Evolutionary conservation across 2,113 vertebrate genomes (phyloP).

Genomic region (Atractosteus spatula): DNA sequence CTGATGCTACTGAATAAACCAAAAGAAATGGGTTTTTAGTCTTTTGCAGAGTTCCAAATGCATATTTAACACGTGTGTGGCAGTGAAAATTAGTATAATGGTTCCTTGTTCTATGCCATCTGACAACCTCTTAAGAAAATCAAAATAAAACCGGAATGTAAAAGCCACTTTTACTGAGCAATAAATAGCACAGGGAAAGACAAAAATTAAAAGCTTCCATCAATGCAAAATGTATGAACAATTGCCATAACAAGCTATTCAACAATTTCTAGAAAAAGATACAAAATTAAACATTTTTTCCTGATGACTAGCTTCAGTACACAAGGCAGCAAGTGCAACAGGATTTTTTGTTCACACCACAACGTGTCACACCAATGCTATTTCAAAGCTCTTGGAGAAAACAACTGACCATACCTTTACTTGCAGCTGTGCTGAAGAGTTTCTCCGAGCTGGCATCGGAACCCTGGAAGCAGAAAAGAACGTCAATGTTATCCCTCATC

Average conservation of each 20-base stretch:
- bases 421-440: conserved; percentile 88
- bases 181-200: too few relatives aligned
- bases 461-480: conserved; percentile 73
- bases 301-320: not conserved
- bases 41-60: conserved; percentile 22
- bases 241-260: too few relatives aligned
- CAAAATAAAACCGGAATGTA: not conserved
- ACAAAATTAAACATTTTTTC: not conserved
- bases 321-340: not conserved
- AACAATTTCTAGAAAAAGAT: too few relatives aligned
- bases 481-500: conserved; percentile 8
- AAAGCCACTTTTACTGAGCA: not conserved
- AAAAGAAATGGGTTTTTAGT: conserved; percentile 29
- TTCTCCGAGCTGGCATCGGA: conserved; percentile 94
- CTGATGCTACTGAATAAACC: conserved; percentile 31
- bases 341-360: not conserved
- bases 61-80: conserved; percentile 27
- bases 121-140: not conserved
- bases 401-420: conserved; percentile 81
- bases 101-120: not conserved
- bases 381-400: not conserved
- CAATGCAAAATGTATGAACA: too few relatives aligned
- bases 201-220: too few relatives aligned
- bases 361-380: not conserved
- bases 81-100: conserved; percentile 1